Evolutionary conservation across 2,113 vertebrate species (phyloP).

Genomic region (Mastomys natalensis): DNA sequence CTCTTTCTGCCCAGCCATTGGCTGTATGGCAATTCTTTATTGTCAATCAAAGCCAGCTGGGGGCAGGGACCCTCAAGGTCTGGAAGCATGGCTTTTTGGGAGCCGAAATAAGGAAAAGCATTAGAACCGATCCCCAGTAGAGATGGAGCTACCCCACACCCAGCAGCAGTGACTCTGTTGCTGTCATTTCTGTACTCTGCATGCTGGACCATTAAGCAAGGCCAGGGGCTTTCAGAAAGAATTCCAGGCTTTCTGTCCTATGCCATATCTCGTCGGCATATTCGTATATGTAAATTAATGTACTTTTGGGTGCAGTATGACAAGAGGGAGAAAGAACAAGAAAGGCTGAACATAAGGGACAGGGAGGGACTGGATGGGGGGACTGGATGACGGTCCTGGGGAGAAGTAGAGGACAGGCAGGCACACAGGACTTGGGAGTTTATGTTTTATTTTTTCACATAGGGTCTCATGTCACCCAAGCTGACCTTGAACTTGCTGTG

Average conservation of each 20-base stretch:
- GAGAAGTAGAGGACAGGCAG: not conserved
- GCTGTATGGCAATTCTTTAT: too few species aligned
- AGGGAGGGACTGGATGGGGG: not conserved
- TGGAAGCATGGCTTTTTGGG: too few species aligned
- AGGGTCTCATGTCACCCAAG: not conserved
- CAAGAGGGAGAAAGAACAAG: not conserved
- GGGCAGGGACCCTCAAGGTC: too few species aligned
- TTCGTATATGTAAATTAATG: not conserved
- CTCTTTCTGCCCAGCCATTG: too few species aligned
- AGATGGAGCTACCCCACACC: not conserved
- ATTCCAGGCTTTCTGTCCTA: not conserved
- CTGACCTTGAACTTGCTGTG: not conserved
- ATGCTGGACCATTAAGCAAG: not conserved
- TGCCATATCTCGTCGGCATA: not conserved
- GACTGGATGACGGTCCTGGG: too few species aligned
- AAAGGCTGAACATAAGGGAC: not conserved
- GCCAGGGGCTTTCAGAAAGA: not conserved
- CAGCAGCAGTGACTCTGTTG: not conserved
- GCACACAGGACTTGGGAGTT: not conserved
- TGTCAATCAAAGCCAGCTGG: too few species aligned
- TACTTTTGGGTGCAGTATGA: not conserved
- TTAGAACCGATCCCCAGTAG: too few species aligned
- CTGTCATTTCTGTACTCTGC: not conserved
- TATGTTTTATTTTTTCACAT: not conserved
- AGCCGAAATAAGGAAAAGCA: too few species aligned